Evolutionary conservation across 2,797 vertebrate genomes (phyloP), one percentile per base, ranked within the genome.

Genomic region (Capromys pilorides): DNA sequence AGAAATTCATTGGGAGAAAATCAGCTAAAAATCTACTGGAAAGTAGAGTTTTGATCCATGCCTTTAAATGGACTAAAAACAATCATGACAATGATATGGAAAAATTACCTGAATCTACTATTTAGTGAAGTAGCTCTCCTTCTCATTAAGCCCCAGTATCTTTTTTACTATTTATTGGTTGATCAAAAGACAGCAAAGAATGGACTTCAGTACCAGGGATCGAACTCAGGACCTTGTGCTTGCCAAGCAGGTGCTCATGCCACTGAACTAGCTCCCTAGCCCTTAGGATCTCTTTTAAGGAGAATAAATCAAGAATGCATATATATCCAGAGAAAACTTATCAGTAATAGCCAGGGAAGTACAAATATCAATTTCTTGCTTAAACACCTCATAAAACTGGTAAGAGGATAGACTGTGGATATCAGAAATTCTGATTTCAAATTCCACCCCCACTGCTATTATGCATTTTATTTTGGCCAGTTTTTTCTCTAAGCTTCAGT

Each of bases 271-370:
- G 16, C 54, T 18, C 54, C 54, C 16, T 14, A 57, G 54, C 14
- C 16, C 54, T 57, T 57, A 95, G 84, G 62, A 78, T 84, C 64
- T 69, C 73, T 51, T 79, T 45, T 41, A 78, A 93, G 86, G 64
- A 59, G 39, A 64, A 85, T 61, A 61, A 51, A 31, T 49, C n/a
- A 80, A 75, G 49, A 45, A 81, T 5, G 19, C n/a, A 82, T 10
- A 21, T 14, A 66, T 2, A 54, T 19, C 73, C 3, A 33, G 51
- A 88, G 41, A 87, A 83, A 51, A 75, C 33, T 57, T 21, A 59
- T 57, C n/a, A 87, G 26, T 28, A 83, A 49, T 1, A 24, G 24
- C 9, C 31, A 59, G 11, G 24, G 12, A 75, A 24, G 10, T 9
- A 39, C 7, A 79, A 51, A 9, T 16, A 19, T 7, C 51, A 49